Evolutionary conservation across 2,113 vertebrate genomes (phyloP), one percentile per base, ranked within the genome.

Genomic region (Lepus timidus): DNA sequence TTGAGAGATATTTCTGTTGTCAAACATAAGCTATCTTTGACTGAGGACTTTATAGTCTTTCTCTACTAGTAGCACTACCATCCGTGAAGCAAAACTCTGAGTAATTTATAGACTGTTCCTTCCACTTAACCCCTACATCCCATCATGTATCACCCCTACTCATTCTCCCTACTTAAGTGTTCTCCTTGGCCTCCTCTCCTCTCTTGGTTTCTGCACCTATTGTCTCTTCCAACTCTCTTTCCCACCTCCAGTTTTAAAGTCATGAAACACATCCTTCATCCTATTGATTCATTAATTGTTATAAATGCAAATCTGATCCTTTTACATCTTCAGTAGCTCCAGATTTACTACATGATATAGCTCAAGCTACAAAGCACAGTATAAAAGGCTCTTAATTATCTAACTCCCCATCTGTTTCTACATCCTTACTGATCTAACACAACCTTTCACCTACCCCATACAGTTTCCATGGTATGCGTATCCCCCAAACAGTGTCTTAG

Each of bases 1-100:
- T 22, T n/a, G 3, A 74, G 27, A 92, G 22, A 27, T 64, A 71
- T 7, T 11, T 9, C 75, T 33, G 14, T 25, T 64, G 13, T 74
- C 33, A 95, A 86, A 90, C 22, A 4, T 58, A 14, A 87, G 65
- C 29, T 78, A 14, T 70, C 74, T 93, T 75, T 85, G 58, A 39
- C 23, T 27, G 70, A 68, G 23, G 1, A 5, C n/a, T 75, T 62
- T 2, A 90, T 23, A 52, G 0, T 52, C 75, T 65, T 4, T 73
- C 65, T 93, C 67, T 79, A 4, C 65, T 93, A 84, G 55, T 22
- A 70, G 44, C 16, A 19, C 20, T 65, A 19, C 11, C n/a, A 49
- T 44, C 3, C 33, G 39, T 80, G 52, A 84, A 82, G 29, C 27
- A 78, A 7, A 75, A 78, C 27, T 88, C 68, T 2, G 13, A 51